phyloP scores from a whole-genome alignment of 2,113 vertebrate species.

The Neogobius melanostomus region DNA sequence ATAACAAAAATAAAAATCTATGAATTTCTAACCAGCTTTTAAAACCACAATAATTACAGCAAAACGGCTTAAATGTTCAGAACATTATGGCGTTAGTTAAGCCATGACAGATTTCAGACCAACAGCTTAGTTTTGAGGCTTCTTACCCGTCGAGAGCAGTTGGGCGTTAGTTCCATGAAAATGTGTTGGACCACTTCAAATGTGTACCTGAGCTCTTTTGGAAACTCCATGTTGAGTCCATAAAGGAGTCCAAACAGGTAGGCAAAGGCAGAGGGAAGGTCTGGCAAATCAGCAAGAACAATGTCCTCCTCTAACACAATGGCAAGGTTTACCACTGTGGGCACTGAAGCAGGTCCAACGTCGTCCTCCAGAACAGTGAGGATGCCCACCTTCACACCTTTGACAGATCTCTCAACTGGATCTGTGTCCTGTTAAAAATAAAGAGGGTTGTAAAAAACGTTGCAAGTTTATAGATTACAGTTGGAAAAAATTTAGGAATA shows the following conservation, averaged over 20 bases:
- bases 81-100: no score
- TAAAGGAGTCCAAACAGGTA: conserved; percentile 17
- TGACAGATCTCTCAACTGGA: conserved; percentile 9
- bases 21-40: no score
- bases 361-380: conserved; percentile 14
- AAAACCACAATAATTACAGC: no score
- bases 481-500: neutral
- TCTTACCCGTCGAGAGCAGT: neutral
- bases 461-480: no score
- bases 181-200: conserved; percentile 18
- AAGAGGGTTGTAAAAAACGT: no score
- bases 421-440: conserved; percentile 12
- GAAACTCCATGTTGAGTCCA: conserved; percentile 6
- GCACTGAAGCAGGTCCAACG: neutral
- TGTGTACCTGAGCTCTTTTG: conserved; percentile 14
- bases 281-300: conserved; percentile 9
- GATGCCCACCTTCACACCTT: conserved; percentile 15
- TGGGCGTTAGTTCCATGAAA: conserved; percentile 14
- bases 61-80: no score
- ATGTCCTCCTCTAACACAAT: conserved; percentile 4
- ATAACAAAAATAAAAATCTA: no score
- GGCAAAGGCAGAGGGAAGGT: conserved; percentile 16
- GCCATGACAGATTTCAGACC: no score
- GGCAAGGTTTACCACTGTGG: conserved; percentile 1
- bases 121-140: conserved; percentile 3